phyloP scores from a whole-genome alignment of 2,113 vertebrate genomes.

The Hydropotes inermis region DNA sequence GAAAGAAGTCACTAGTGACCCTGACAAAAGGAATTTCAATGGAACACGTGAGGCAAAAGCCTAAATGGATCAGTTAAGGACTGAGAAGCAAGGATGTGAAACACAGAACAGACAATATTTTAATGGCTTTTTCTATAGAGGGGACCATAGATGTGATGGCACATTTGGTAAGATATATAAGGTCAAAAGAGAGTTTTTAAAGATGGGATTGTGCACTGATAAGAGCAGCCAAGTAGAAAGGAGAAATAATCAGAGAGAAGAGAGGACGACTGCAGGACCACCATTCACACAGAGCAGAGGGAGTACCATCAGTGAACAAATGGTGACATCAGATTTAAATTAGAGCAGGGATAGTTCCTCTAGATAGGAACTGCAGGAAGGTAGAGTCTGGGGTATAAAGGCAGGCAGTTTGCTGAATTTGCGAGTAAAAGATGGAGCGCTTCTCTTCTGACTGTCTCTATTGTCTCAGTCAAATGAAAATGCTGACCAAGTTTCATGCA shows the following conservation, averaged over 20 bases:
- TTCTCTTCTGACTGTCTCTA: background rate
- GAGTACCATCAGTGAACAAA: fast-evolving
- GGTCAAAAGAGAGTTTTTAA: background rate
- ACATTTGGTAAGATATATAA: background rate
- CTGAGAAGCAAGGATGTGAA: background rate
- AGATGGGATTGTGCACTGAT: background rate
- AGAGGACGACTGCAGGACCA: background rate
- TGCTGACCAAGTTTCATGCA: background rate
- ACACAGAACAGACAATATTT: background rate
- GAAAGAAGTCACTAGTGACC: background rate
- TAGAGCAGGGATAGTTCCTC: background rate
- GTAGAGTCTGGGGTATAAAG: background rate
- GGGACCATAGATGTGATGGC: background rate
- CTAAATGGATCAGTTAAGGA: background rate
- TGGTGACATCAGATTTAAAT: background rate
- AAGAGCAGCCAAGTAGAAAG: background rate
- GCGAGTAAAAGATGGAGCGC: background rate
- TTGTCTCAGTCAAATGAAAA: background rate
- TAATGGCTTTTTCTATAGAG: background rate
- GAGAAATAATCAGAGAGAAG: background rate
- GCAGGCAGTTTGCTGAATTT: background rate
- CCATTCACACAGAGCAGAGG: background rate
- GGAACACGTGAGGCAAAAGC: background rate
- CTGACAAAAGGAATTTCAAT: background rate
- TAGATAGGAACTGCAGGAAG: background rate